Evolutionary conservation across 2,888 invertebrate species (phyloP), one percentile per base, ranked within the genome.

Genomic region (Leptarthrus brevirostris): DNA sequence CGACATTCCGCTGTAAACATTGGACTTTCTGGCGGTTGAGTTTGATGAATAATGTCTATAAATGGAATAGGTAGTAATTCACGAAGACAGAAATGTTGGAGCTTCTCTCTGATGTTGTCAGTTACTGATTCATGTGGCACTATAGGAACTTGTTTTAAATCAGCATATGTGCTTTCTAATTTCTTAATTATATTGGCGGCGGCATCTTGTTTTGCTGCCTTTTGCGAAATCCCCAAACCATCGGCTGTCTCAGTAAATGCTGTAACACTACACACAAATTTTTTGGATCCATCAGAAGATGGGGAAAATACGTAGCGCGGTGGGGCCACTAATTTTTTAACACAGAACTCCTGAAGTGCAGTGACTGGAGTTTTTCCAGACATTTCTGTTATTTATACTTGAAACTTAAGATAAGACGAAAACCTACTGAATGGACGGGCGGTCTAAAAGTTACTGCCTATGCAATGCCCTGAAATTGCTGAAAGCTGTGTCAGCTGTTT

Each of bases 181-280:
- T 86, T 86, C 80, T 86, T 77, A 79, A 84, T 74, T 79, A 86
- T 10, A 81, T 84, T 80, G 79, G 83, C 18, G 79, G 81, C 76
- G 78, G 84, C 69, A 78, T 83, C 82, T 83, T 86, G 80, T 79
- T 84, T 85, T 78, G 87, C 81, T 78, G 82, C 81, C 16, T 84
- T 75, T 83, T 89, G 87, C 74, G 88, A 77, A 77, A 86, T 79
- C 4, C 84, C 87, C 81, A 83, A 78, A 79, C 88, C 85, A 81
- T 84, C 52, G 49, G 81, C 79, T 79, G 85, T 54, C 20, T 80
- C 18, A 77, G 84, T 18, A 81, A 85, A 75, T 77, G 87, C 81
- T 75, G 81, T 69, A 77, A 80, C 79, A 76, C 82, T 40, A 82
- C 83, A 56, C 76, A 82, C 70, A 82, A 81, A 84, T 30, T 54